phyloP scores from a whole-genome alignment of 2,113 vertebrate genomes.

The Glareola pratincola region DNA sequence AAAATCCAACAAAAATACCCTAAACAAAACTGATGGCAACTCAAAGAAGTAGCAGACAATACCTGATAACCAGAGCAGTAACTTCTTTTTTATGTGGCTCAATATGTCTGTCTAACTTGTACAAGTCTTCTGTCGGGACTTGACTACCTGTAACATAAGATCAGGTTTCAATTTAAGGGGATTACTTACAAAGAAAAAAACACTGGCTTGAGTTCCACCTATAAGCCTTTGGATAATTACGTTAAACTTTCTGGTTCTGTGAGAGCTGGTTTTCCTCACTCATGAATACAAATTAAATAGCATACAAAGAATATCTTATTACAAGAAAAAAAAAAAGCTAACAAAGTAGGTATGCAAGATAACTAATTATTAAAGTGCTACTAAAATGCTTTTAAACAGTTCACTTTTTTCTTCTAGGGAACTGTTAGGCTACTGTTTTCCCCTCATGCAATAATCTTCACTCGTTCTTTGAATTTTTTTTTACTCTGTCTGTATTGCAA shows the following conservation, averaged over 20 bases:
- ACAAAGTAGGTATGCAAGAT: fast-evolving
- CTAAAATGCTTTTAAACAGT: neutral
- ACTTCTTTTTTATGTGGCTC: neutral
- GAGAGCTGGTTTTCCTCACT: neutral
- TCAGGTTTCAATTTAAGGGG: neutral
- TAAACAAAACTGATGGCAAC: neutral
- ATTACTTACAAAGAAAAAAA: neutral
- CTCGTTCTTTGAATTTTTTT: neutral
- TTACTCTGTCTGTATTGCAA: neutral
- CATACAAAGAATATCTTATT: neutral
- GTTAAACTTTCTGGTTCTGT: neutral
- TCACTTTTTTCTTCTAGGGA: neutral
- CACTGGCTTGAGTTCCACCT: neutral
- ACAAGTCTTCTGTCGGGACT: neutral
- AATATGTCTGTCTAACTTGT: neutral
- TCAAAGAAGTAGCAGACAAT: neutral
- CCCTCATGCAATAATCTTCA: neutral
- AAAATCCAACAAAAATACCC: neutral
- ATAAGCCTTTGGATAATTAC: neutral
- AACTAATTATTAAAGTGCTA: neutral
- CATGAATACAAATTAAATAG: neutral
- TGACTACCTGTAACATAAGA: neutral
- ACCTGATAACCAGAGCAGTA: neutral
- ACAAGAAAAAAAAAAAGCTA: neutral
- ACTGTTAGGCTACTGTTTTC: neutral